Evolutionary conservation across 2,113 vertebrate species (phyloP).

Genomic region (human): GRCh38 chr3:156153501-156154000

Average conservation of each 20-base stretch:
- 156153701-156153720: not conserved
- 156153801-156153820: not conserved
- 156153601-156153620: not conserved
- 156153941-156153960: not conserved
- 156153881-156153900: not conserved
- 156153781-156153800: not conserved
- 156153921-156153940: not conserved
- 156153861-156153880: not conserved
- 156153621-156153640: not conserved
- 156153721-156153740: not conserved
- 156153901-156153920: not conserved
- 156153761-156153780: not conserved
- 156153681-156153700: not conserved
- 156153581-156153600: not conserved
- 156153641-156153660: too few species aligned
- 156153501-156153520: not conserved
- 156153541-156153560: not conserved
- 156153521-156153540: not conserved
- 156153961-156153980: not conserved
- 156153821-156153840: not conserved
- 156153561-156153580: not conserved
- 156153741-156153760: not conserved
- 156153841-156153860: not conserved
- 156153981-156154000: not conserved
- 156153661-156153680: not conserved